phyloP scores from a whole-genome alignment of 2,113 vertebrate genomes.

The Elaphurus davidianus region DNA sequence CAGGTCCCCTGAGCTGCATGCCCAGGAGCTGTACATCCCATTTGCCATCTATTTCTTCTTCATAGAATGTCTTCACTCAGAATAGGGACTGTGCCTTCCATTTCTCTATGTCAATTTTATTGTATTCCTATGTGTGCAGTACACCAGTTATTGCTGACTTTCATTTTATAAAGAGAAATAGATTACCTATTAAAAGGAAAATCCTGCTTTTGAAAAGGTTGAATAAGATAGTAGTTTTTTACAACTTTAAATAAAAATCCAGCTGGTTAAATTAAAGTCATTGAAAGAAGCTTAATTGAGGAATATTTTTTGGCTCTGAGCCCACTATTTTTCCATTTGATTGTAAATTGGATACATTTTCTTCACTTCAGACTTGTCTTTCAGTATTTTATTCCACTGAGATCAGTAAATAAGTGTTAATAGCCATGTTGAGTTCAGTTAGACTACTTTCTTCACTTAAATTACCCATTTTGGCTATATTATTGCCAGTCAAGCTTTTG shows the following conservation, averaged over 20 bases:
- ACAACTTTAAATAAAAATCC: constrained; percentile 14
- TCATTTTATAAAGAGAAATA: constrained; percentile 42
- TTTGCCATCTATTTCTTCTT: neutral
- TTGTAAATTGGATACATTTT: constrained; percentile 43
- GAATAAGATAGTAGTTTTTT: constrained; percentile 14
- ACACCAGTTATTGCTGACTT: constrained; percentile 21
- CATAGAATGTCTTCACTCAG: neutral
- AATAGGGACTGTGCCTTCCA: neutral
- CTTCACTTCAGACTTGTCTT: constrained; percentile 13
- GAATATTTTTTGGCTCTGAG: constrained; percentile 46
- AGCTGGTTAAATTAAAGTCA: constrained; percentile 51
- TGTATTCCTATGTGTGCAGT: neutral
- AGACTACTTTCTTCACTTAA: constrained; percentile 27
- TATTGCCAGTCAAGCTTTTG: constrained; percentile 2
- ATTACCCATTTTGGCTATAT: constrained; percentile 15
- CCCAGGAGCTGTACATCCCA: neutral
- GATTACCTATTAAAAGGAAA: constrained; percentile 49
- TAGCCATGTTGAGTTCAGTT: neutral
- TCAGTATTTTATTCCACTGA: constrained; percentile 38
- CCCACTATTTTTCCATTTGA: constrained; percentile 52
- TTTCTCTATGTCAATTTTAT: neutral
- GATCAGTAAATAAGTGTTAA: constrained; percentile 48
- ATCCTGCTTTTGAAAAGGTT: constrained; percentile 44
- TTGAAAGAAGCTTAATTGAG: constrained; percentile 48
- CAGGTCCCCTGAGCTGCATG: neutral